phyloP scores from a whole-genome alignment of 2,797 vertebrate species.

The Betta splendens region DNA sequence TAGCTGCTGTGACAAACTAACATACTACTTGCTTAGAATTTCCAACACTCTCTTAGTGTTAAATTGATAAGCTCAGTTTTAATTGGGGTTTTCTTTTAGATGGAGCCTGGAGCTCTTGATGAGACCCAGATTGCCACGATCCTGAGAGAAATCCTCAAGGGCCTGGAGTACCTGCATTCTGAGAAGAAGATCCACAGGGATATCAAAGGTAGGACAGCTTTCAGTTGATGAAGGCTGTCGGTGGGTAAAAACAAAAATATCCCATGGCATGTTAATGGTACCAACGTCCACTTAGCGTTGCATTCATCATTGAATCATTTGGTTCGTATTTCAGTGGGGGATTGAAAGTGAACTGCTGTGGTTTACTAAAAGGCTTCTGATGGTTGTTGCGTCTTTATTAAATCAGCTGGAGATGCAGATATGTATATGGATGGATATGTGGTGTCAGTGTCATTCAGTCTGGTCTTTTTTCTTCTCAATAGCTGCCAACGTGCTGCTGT shows the following conservation, averaged over 20 bases:
- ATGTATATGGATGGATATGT: constrained; percentile 7
- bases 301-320: constrained; percentile 24
- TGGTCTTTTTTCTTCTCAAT: neutral
- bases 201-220: constrained; percentile 89
- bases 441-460: neutral
- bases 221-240: constrained; percentile 22
- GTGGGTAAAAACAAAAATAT: constrained; percentile 36
- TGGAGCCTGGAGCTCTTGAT: constrained; percentile 95
- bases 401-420: constrained; percentile 31
- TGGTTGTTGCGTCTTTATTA: constrained; percentile 23
- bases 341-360: constrained; percentile 3
- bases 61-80: neutral
- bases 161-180: constrained; percentile 97
- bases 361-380: constrained; percentile 45
- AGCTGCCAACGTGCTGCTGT: constrained; percentile 92
- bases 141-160: constrained; percentile 97
- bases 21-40: no score
- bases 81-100: constrained; percentile 50
- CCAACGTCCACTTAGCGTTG: constrained; percentile 36
- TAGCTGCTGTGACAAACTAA: no score
- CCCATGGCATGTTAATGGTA: constrained; percentile 48
- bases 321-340: constrained; percentile 29
- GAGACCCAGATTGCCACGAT: constrained; percentile 98
- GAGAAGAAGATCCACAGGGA: constrained; percentile 99
- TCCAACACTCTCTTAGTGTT: no score